Conservation (phyloP, 2,113 vertebrate species). For the Mus musculus region DNA sequence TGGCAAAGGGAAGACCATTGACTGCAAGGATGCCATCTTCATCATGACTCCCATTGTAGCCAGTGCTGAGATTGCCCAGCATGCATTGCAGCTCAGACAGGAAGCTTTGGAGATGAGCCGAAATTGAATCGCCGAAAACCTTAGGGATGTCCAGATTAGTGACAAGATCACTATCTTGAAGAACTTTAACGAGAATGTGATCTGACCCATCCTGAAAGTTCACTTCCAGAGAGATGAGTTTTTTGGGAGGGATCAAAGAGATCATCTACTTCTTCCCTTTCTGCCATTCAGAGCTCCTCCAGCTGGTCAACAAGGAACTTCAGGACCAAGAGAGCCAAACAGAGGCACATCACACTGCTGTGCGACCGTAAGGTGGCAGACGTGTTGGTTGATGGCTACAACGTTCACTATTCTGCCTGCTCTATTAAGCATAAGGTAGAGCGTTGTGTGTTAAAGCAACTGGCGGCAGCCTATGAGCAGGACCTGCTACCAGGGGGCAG, state of each 20-base stretch:
- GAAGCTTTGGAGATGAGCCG: constrained; percentile 92
- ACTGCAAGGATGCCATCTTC: constrained; percentile 98
- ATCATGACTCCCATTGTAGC: constrained; percentile 99
- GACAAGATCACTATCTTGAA: constrained; percentile 96
- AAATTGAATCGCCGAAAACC: constrained; percentile 91
- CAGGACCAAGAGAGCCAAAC: constrained; percentile 98
- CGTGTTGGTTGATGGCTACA: constrained; percentile 93
- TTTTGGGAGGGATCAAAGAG: constrained; percentile 97
- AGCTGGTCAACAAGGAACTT: constrained; percentile 96
- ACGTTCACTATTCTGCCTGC: constrained; percentile 95
- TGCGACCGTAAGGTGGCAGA: constrained; percentile 96
- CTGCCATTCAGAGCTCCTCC: constrained; percentile 95
- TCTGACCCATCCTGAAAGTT: constrained; percentile 96
- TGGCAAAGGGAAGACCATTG: constrained; percentile 97
- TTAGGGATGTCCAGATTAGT: constrained; percentile 91
- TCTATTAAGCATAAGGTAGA: constrained; percentile 99
- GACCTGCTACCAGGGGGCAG: constrained; percentile 92
- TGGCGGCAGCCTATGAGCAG: constrained; percentile 95
- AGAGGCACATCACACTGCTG: constrained; percentile 94
- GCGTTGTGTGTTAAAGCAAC: constrained; percentile 94
- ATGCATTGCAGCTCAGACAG: constrained; percentile 94
- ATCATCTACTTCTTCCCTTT: constrained; percentile 98
- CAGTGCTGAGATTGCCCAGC: constrained; percentile 96
- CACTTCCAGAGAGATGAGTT: constrained; percentile 98
- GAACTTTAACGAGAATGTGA: constrained; percentile 96